These are phyloP conservation scores for Schizaphis graminum DNA, from an alignment of 2,888 invertebrate species.

Conservation along the genomic window DNA sequence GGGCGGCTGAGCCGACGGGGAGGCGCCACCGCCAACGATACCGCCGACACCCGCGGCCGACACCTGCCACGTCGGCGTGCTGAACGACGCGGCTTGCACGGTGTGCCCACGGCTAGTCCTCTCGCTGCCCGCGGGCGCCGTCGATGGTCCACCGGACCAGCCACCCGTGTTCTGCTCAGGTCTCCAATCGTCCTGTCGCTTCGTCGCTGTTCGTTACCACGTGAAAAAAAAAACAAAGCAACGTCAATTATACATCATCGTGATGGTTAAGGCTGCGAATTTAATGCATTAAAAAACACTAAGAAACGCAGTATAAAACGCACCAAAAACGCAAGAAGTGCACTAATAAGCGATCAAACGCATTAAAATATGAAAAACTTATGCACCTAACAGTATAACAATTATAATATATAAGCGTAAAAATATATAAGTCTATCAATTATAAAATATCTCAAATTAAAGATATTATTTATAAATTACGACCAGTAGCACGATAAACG, in stretches of 20 bases:
- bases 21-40: neutral
- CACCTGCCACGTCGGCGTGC: conserved; percentile 54
- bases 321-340: neutral
- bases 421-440: neutral
- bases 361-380: neutral
- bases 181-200: conserved; percentile 56
- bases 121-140: neutral
- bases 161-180: conserved; percentile 30
- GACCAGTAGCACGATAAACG: neutral
- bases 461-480: neutral
- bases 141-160: neutral
- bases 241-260: neutral
- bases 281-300: neutral
- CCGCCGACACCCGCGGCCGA: neutral
- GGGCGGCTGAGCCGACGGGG: neutral
- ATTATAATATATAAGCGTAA: neutral
- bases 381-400: neutral
- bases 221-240: neutral
- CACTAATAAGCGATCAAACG: neutral
- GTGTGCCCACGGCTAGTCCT: conserved; percentile 47
- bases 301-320: neutral
- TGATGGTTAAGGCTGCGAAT: neutral
- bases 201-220: conserved; percentile 17
- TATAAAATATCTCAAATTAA: neutral
- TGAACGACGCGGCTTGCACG: conserved; percentile 31